Base-by-base conservation (phyloP, 2,797 vertebrate species). In the Notoglanidium macrostoma region DNA sequence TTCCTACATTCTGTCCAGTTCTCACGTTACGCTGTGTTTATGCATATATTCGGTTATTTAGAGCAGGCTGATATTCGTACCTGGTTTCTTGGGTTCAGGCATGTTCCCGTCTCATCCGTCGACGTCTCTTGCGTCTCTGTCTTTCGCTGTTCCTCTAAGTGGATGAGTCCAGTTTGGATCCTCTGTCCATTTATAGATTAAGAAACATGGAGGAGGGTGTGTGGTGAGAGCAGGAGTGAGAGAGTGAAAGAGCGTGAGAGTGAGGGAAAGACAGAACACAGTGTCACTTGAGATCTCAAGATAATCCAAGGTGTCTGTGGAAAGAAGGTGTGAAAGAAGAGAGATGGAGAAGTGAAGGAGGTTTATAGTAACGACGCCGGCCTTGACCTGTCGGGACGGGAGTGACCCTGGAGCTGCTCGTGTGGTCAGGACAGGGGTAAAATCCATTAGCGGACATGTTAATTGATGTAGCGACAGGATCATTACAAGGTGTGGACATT, bases 231-330 rank as follows among this genome's bases (percentile, higher is more conserved):
- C 63, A 54, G 29, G 84, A 23, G 77, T 40, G 44, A 40, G 91
- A 91, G 92, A 86, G 90, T 87, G 81, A 89, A 92, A 86, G 78
- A 92, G 91, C 57, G 91, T 93, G 92, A 91, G 91, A 91, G 54
- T 72, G 84, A 88, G 91, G 84, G 83, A 92, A 91, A 59, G 91
- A 93, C 91, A 91, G 91, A 91, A 91, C 76, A 32, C 88, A 89
- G 77, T 93, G 95, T 94, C 93, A 96, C 93, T 90, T 93, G 95
- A 96, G 94, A 96, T 94, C 94, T 89, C 91, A 90, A 93, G 92
- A 92, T 90, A 93, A 90, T 92, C 83, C 83, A 86, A 57, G 86
- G 84, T 90, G 89, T 91, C 88, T 63, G 40, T 81, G 78, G 57
- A 81, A 63, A 87, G 79, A 57, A 83, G 51, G 55, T 61, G 83